Conservation (phyloP, 2,113 vertebrate species). For the Elgaria multicarinata region DNA sequence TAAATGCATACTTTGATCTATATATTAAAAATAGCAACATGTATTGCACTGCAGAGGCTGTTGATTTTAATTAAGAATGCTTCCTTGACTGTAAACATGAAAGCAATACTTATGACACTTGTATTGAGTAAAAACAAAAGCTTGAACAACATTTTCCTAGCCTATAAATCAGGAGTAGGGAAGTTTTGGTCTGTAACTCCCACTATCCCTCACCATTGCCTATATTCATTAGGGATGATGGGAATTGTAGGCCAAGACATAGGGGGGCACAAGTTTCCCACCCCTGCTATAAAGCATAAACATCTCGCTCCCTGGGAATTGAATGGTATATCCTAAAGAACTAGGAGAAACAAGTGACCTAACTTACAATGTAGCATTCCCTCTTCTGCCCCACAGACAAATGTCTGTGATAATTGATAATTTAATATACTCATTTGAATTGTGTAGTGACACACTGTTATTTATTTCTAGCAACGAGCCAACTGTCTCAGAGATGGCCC, state of each 20-base stretch:
- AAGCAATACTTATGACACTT: background rate
- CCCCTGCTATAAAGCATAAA: background rate
- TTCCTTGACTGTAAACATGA: background rate
- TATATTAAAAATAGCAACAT: background rate
- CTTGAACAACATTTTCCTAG: background rate
- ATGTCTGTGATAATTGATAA: background rate
- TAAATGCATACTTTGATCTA: background rate
- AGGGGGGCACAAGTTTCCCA: too few relatives aligned
- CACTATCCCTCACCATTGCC: too few relatives aligned
- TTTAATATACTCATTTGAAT: background rate
- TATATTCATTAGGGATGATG: too few relatives aligned
- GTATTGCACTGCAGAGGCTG: background rate
- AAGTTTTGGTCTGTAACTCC: too few relatives aligned
- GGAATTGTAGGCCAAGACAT: too few relatives aligned
- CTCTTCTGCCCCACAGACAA: background rate
- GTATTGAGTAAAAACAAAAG: background rate
- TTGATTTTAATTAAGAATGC: background rate
- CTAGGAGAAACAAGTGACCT: background rate
- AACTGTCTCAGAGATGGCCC: conserved; percentile 47
- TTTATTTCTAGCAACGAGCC: conserved; percentile 60
- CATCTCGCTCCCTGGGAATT: background rate
- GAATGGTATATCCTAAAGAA: background rate
- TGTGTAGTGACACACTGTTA: background rate
- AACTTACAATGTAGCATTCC: background rate
- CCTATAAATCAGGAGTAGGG: background rate